These are phyloP conservation scores for pig (Sus scrofa) DNA, from an alignment of 2,113 vertebrate species.

Conservation along the genomic window T2T-Sscrofa CM000812.6:37220001-37220500, in stretches of 20 bases:
- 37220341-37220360: not conserved
- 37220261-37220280: not conserved
- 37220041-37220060: too few species aligned
- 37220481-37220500: not conserved
- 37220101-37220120: too few species aligned
- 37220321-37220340: not conserved
- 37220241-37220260: not conserved
- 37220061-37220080: too few species aligned
- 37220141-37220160: not conserved
- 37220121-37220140: too few species aligned
- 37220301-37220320: not conserved
- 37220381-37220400: not conserved
- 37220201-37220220: slow-evolving; percentile 46
- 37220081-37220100: too few species aligned
- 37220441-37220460: slow-evolving; percentile 7
- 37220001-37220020: too few species aligned
- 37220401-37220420: not conserved
- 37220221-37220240: not conserved
- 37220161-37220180: slow-evolving; percentile 21
- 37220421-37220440: not conserved
- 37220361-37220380: not conserved
- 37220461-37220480: slow-evolving; percentile 19
- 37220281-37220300: not conserved
- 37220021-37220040: too few species aligned
- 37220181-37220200: not conserved